Base-by-base conservation (phyloP, 2,888 invertebrate species). In the Phania funesta region DNA sequence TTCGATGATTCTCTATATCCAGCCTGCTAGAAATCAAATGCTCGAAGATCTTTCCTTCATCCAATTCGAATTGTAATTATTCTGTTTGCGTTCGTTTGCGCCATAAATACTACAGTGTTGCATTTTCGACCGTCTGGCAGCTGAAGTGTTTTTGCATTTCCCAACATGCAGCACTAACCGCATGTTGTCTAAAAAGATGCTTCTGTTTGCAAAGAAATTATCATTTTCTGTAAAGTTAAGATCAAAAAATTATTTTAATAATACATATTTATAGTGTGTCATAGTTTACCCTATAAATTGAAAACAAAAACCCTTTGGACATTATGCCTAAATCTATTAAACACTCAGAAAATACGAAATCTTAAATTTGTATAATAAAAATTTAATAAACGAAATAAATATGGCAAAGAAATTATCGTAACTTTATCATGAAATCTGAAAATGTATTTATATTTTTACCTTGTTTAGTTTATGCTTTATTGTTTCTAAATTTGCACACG, bases 381-480 rank as follows among this genome's bases (percentile, higher is more conserved):
- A n/a, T n/a, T 41, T 52, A 26, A 24, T 6, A 58, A 50, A 46
- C 2, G 48, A 58, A 46, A 38, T 4, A 26, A 26, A 76, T 64
- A 24, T 64, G 16, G 32, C 54, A 46, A 18, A 29, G 24, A 44
- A 64, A 52, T 58, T 65, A 79, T 52, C 18, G 38, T 48, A 68
- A 80, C 54, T 74, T 67, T 78, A 78, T 73, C 74, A 60, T 62
- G 54, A 64, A 68, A 80, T 80, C 79, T 48, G 13, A 67, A 74
- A 68, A 74, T 80, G 54, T 80, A 74, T 80, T 80, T 80, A 48
- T 68, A 74, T 52, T 65, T 38, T 22, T 65, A 20, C 11, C 2
- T 44, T 26, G 24, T 60, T 13, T 18, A 18, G 24, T 50, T 58
- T 62, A 18, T 67, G 48, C 46, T 67, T 71, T 62, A 67, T 50